Evolutionary conservation across 2,797 vertebrate species (phyloP), one percentile per base, ranked within the genome.

Genomic region (Rhabdophis nuchalis): DNA sequence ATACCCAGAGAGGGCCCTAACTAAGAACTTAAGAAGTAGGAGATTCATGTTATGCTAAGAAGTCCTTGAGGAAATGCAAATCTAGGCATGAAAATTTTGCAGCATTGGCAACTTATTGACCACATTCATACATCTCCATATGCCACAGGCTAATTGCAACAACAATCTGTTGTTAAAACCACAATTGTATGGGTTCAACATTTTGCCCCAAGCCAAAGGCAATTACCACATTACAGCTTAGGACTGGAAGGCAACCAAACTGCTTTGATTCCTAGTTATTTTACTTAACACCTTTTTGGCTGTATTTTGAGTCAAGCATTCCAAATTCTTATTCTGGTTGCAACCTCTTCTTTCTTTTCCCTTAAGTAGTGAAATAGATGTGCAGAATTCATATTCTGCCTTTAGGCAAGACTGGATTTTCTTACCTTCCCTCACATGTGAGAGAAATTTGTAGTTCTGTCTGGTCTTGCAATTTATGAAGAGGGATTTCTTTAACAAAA

Each of bases 371-470:
- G 88, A 89, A 88, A 90, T 64, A 91, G 52, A 72, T 92, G 90
- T 92, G 86, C 25, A 77, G 92, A 93, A 60, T 50, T 93, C 58
- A 86, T 54, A 41, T 90, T 46, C 95, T 91, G 32, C 86, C 86
- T 91, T 36, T 60, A 87, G 89, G 89, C 56, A 23, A 50, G 91
- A 53, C 93, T 91, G 91, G 88, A 88, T 93, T 32, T 36, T 93
- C 93, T 92, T 32, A 27, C 92, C 8, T 57, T 85, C 82, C 90
- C 41, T 5, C 87, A 88, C 50, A 72, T 50, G 89, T 52, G 88
- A 93, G 90, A 92, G 89, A 92, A 58, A 92, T 91, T 32, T 87
- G 85, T 93, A 90, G 85, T 90, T 95, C 87, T 87, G 88, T 92
- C 95, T 91, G 90, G 68, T 90, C 87, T 94, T 94, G 85, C 72